Evolutionary conservation across 2,888 invertebrate genomes (phyloP).

Genomic region (Amiota communis): DNA sequence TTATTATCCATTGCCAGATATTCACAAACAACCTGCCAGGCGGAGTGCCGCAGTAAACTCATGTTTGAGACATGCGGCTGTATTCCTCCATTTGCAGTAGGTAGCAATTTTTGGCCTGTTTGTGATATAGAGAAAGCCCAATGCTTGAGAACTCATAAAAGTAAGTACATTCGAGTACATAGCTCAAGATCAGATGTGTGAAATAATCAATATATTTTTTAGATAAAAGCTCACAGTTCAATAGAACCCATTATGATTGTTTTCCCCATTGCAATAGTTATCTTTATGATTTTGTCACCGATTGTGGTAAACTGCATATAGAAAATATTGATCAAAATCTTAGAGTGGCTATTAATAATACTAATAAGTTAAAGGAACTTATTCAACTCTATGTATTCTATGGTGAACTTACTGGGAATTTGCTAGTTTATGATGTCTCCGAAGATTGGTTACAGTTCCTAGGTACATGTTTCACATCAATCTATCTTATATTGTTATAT

Average conservation of each 20-base stretch:
- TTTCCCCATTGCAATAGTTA: constrained; percentile 77
- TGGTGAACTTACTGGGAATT: constrained; percentile 78
- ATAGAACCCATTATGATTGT: constrained; percentile 58
- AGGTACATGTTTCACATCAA: constrained; percentile 72
- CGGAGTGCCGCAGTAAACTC: constrained; percentile 75
- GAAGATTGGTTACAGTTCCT: constrained; percentile 81
- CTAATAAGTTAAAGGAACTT: constrained; percentile 71
- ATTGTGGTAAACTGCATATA: constrained; percentile 72
- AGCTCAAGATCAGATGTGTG: constrained; percentile 41
- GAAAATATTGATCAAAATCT: too few relatives aligned
- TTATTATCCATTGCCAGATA: constrained; percentile 73
- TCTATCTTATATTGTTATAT: neutral
- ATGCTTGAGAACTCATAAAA: constrained; percentile 54
- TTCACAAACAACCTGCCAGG: constrained; percentile 79
- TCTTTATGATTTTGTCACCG: constrained; percentile 73
- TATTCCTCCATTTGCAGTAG: constrained; percentile 75
- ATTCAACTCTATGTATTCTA: constrained; percentile 80
- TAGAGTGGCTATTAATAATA: constrained; percentile 66
- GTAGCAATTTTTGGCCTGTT: constrained; percentile 43
- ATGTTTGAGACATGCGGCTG: constrained; percentile 76
- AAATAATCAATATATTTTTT: constrained; percentile 25
- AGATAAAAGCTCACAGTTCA: constrained; percentile 21
- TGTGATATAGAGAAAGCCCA: constrained; percentile 55
- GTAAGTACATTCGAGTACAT: constrained; percentile 44
- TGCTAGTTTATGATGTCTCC: constrained; percentile 78